Evolutionary conservation across 2,888 invertebrate genomes (phyloP).

Genomic region (Netelia fuscicornis): DNA sequence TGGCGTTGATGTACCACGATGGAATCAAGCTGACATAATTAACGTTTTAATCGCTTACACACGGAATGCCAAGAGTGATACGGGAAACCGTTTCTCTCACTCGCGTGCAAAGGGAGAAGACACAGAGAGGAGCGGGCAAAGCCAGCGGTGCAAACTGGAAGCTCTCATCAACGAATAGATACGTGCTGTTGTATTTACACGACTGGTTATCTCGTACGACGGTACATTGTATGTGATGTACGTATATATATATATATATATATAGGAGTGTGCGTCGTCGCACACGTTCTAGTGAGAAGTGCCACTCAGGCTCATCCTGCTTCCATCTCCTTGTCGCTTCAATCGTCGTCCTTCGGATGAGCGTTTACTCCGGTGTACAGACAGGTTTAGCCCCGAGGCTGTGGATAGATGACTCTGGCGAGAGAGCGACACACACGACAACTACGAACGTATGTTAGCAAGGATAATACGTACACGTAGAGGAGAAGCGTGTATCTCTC

Average conservation of each 20-base stretch:
- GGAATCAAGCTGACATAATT: conserved; percentile 62
- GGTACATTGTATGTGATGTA: not conserved
- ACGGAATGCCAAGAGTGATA: conserved; percentile 52
- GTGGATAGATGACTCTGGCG: conserved; percentile 25
- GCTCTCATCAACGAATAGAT: conserved; percentile 23
- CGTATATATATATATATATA: conserved; percentile 20
- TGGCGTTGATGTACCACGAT: conserved; percentile 42
- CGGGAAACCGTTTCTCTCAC: conserved; percentile 21
- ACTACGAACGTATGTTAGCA: no score
- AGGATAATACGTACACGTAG: not conserved
- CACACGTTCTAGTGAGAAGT: conserved; percentile 53
- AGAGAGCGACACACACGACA: conserved; percentile 15
- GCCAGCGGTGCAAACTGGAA: conserved; percentile 16
- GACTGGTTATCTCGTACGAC: conserved; percentile 62
- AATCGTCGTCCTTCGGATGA: conserved; percentile 38
- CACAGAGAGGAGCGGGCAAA: conserved; percentile 30
- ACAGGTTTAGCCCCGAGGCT: not conserved
- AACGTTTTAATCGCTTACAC: conserved; percentile 61
- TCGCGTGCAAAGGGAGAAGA: conserved; percentile 22
- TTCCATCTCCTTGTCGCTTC: conserved; percentile 52
- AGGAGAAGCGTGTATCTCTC: not conserved
- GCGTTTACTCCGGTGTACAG: conserved; percentile 54
- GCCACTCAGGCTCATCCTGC: conserved; percentile 46
- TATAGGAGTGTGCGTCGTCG: conserved; percentile 30
- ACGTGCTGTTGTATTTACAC: conserved; percentile 52